phyloP scores from a whole-genome alignment of 2,113 vertebrate genomes.

The Tachysurus fulvidraco region DNA sequence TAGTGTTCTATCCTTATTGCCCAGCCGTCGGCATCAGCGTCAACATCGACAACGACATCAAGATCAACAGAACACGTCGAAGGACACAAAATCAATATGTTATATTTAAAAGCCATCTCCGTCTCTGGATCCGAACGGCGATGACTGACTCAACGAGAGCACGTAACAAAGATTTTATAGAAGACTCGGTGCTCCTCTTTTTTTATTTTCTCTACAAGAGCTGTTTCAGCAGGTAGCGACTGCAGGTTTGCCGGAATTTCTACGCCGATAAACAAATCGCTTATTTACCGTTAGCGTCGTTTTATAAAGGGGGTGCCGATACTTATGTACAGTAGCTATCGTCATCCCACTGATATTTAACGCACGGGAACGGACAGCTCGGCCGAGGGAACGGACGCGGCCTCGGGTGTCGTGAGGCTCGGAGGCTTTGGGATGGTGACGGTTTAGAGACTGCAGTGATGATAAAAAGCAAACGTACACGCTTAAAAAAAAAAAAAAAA shows the following conservation, averaged over 20 bases:
- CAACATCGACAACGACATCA: too few species aligned
- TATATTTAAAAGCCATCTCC: background rate
- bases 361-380: too few species aligned
- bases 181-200: too few species aligned
- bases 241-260: background rate
- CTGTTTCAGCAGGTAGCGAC: background rate
- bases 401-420: background rate
- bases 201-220: background rate
- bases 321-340: background rate
- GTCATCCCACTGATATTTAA: background rate
- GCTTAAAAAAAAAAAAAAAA: too few species aligned
- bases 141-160: background rate
- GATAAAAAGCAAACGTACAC: background rate
- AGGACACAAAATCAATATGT: background rate
- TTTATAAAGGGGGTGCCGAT: background rate
- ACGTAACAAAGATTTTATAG: background rate
- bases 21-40: background rate
- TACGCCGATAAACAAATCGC: background rate
- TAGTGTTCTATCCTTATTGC: background rate
- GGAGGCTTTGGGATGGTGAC: background rate
- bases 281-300: background rate
- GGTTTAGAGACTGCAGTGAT: background rate
- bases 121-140: background rate
- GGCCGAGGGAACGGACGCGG: background rate
- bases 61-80: background rate